Evolutionary conservation across 2,797 vertebrate genomes (phyloP), one percentile per base, ranked within the genome.

Genomic region (Psittacula echo): DNA sequence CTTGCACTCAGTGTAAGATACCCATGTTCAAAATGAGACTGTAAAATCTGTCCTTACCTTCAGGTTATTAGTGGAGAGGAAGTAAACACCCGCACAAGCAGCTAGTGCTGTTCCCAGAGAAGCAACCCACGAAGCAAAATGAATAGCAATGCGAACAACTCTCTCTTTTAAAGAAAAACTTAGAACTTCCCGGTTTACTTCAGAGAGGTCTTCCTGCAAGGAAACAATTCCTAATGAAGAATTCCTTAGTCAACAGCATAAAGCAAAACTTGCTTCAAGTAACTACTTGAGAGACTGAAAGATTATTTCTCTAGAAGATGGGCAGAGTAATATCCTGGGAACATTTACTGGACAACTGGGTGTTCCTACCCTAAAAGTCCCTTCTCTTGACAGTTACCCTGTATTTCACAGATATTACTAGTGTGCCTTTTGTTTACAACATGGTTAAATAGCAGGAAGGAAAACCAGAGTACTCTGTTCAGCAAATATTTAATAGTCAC

Each of bases 151-250:
- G 23, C 87, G 97, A 84, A 82, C 73, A 71, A 98, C 39, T 78
- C 87, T 97, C 94, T 99, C 98, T 26, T 58, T 92, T 37, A 80
- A 5, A 5, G 98, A 96, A n/a, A 98, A 87, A 45, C 85, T 82
- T 58, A 60, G 22, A 7, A 97, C 94, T 93, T 97, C 97, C 87
- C 96, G 94, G 62, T 91, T 94, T 64, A 96, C 97, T 91, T 99
- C 99, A 20, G 98, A 97, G 73, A 99, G 96, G 54, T 96, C 98
- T 97, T 99, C 99, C 99, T 99, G 94, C 14, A 96, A 94, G 60
- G 13, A 72, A 89, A 91, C 23, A 67, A 83, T 42, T 44, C 30
- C 39, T 48, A 29, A 65, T 89, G 22, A 87, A 80, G 13, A 71
- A 92, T 44, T 80, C 32, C 29, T 89, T 62, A 37, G 10, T 18